Percentiles rank a stretch among this genome's conserved stretches.
Evolutionary conservation across 2,888 invertebrate genomes (phyloP).

Genomic region (Boloria euphrosyne): DNA sequence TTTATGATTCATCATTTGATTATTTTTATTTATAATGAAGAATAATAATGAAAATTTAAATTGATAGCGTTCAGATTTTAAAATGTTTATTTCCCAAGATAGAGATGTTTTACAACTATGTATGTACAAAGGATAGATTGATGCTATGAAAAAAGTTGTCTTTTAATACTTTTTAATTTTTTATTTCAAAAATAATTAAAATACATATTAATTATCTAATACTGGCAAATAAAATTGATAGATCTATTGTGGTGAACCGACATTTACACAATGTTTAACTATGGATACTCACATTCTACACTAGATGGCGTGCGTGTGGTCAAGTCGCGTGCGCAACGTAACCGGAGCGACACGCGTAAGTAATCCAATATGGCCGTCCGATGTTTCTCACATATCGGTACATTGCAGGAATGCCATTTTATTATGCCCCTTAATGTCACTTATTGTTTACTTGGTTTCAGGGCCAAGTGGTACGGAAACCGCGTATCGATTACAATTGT

Average conservation of each 20-base stretch:
- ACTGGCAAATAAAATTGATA: conserved; percentile 7
- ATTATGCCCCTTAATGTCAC: conserved; percentile 76
- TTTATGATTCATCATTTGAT: neutral
- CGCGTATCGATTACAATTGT: conserved; percentile 44
- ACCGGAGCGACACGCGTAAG: conserved; percentile 80
- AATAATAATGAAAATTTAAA: no score
- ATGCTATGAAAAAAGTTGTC: no score
- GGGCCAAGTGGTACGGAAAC: conserved; percentile 60
- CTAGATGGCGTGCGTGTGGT: conserved; percentile 80
- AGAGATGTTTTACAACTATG: no score
- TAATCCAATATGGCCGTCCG: conserved; percentile 78
- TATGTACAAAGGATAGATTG: no score
- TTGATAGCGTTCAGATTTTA: no score
- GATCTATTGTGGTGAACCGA: conserved; percentile 36
- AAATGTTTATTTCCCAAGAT: no score
- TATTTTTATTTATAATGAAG: no score
- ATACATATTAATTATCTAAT: no score
- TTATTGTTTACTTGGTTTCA: conserved; percentile 77
- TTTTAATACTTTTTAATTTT: no score
- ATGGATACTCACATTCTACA: conserved; percentile 56
- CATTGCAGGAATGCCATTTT: conserved; percentile 79
- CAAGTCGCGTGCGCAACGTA: conserved; percentile 79
- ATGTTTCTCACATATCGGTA: conserved; percentile 71
- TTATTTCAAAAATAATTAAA: neutral
- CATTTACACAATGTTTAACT: conserved; percentile 47